Percentiles rank a stretch among this genome's conserved stretches.
These are phyloP conservation scores for Tethya wilhelma DNA, from an alignment of 37 sponge, comb jelly and placozoan genomes.

Conservation along the genomic window DNA sequence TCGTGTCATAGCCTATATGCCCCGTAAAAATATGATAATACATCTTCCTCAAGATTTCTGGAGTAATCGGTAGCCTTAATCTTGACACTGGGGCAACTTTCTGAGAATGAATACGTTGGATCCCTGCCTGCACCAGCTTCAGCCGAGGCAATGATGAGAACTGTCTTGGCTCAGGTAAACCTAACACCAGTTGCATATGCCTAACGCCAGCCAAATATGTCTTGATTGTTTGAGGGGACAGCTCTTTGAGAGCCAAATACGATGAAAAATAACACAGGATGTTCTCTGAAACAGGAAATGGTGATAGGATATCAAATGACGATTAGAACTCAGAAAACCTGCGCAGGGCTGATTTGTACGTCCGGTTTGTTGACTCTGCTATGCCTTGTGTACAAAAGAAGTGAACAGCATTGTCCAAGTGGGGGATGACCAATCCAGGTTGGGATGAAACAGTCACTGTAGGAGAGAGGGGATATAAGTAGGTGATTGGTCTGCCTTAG, in stretches of 20 bases:
- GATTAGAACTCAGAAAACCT: slow-evolving; percentile 46
- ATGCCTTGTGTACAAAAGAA: slow-evolving; percentile 26
- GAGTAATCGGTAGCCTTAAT: slow-evolving; percentile 52
- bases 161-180: slow-evolving; percentile 38
- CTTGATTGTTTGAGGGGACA: slow-evolving; percentile 52
- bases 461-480: not conserved
- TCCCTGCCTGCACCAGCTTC: slow-evolving; percentile 37
- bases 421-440: slow-evolving; percentile 61
- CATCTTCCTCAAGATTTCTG: slow-evolving; percentile 16
- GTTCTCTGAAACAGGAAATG: slow-evolving; percentile 51
- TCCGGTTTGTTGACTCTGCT: slow-evolving; percentile 52
- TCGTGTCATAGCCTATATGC: not conserved
- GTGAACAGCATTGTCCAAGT: slow-evolving; percentile 53
- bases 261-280: slow-evolving; percentile 33
- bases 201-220: slow-evolving; percentile 60
- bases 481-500: not conserved
- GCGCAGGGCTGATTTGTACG: slow-evolving; percentile 45
- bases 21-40: not conserved
- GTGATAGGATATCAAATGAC: slow-evolving; percentile 9
- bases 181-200: slow-evolving; percentile 32
- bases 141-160: slow-evolving; percentile 45
- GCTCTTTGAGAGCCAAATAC: slow-evolving; percentile 21
- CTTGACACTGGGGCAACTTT: not conserved
- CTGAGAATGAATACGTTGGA: slow-evolving; percentile 10
- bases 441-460: slow-evolving; percentile 25